Evolutionary conservation across 2,113 vertebrate species (phyloP).

Genomic region (Nothobranchius furzeri): DNA sequence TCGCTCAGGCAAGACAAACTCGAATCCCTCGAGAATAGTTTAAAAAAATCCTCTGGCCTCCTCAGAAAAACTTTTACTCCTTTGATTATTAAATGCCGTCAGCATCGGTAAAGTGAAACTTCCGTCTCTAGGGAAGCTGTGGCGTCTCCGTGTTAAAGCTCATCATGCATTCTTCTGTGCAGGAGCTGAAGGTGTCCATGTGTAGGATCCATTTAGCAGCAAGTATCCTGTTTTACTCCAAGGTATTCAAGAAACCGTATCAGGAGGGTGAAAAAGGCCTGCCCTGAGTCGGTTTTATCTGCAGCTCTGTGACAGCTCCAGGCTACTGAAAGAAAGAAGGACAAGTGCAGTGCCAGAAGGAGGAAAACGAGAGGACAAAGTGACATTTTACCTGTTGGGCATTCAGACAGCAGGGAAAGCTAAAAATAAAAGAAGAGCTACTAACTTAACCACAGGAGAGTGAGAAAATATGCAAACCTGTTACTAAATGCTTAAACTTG

Average conservation of each 20-base stretch:
- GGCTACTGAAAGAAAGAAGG: not conserved
- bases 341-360: not conserved
- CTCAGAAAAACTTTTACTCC: constrained; percentile 20
- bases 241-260: constrained; percentile 3
- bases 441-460: not conserved
- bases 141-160: constrained; percentile 9
- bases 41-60: constrained; percentile 23
- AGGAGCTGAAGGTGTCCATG: constrained; percentile 13
- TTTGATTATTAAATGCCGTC: constrained; percentile 32
- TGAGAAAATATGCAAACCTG: not conserved
- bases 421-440: not conserved
- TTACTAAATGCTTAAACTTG: not conserved
- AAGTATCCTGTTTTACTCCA: no score
- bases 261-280: not conserved
- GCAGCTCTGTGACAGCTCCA: not conserved
- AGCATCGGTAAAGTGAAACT: constrained; percentile 33
- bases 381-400: not conserved
- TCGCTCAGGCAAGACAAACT: constrained; percentile 24
- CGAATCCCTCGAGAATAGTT: constrained; percentile 30
- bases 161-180: constrained; percentile 23
- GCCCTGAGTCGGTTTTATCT: not conserved
- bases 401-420: not conserved
- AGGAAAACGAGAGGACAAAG: no score
- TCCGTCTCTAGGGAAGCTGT: constrained; percentile 15
- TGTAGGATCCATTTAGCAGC: not conserved